Conservation (phyloP, 2,888 invertebrate species). For the Perizoma affinitatum region DNA sequence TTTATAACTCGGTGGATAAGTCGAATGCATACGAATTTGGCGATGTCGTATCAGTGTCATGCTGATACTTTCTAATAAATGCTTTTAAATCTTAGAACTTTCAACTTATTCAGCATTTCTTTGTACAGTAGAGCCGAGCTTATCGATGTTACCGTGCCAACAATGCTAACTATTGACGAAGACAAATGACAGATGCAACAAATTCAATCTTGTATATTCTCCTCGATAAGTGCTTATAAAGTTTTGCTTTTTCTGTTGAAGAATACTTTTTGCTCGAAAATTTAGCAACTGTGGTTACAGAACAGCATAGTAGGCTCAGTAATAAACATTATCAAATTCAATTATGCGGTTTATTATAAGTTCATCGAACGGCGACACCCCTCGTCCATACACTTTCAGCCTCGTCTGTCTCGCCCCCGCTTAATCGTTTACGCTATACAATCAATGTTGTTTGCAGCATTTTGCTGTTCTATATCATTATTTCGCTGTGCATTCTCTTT, state of each 20-base stretch:
- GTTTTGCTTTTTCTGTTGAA: no score
- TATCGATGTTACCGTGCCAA: no score
- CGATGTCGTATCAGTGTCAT: neutral
- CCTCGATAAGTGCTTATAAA: no score
- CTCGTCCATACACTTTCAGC: conserved; percentile 22
- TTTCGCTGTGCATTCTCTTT: conserved; percentile 1
- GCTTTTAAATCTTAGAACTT: no score
- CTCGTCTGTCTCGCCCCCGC: conserved; percentile 6
- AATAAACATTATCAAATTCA: conserved; percentile 22
- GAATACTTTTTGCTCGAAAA: no score
- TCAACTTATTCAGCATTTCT: no score
- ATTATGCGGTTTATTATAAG: conserved; percentile 26
- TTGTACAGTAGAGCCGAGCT: no score
- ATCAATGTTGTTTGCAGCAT: conserved; percentile 21
- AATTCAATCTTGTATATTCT: no score
- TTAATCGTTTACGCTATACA: conserved; percentile 28
- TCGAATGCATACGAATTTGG: neutral
- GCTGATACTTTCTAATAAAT: no score
- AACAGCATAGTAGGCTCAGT: neutral
- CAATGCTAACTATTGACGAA: no score
- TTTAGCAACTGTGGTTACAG: no score
- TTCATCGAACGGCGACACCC: conserved; percentile 30
- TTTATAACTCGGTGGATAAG: conserved; percentile 1
- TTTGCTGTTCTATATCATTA: conserved; percentile 1
- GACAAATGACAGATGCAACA: no score